Evolutionary conservation across 2,113 vertebrate genomes (phyloP).

Genomic region (Catharus fuscescens): DNA sequence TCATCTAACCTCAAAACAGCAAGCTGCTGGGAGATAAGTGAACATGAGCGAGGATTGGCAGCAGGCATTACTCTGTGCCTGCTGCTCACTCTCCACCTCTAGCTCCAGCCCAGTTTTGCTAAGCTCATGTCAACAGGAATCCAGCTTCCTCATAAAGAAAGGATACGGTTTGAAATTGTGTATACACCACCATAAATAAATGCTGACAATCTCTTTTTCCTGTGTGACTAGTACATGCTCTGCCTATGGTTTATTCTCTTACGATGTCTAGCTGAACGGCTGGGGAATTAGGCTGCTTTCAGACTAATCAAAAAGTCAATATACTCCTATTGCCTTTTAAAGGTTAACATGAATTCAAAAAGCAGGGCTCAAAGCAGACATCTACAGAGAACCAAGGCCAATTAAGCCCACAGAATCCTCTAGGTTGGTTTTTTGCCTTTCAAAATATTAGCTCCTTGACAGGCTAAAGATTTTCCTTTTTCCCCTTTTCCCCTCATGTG

Average conservation of each 20-base stretch:
- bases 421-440: not conserved
- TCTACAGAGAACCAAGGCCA: not conserved
- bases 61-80: not conserved
- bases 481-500: not conserved
- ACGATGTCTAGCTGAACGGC: not conserved
- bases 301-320: constrained; percentile 18
- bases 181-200: not conserved
- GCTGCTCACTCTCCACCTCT: not conserved
- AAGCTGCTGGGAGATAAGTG: not conserved
- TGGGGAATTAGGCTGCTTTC: not conserved
- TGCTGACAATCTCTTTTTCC: not conserved
- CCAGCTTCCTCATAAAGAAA: not conserved
- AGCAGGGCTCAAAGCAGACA: not conserved
- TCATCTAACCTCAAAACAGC: not conserved
- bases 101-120: not conserved
- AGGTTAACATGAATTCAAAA: constrained; percentile 15
- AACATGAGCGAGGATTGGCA: not conserved
- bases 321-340: not conserved
- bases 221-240: not conserved
- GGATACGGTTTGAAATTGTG: not conserved
- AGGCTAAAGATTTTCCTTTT: not conserved
- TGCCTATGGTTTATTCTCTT: not conserved
- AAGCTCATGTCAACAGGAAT: not conserved
- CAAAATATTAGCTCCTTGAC: not conserved
- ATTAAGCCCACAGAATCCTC: not conserved